Conservation (phyloP, 1,140 invertebrate species). For the Tribolium madens region DNA sequence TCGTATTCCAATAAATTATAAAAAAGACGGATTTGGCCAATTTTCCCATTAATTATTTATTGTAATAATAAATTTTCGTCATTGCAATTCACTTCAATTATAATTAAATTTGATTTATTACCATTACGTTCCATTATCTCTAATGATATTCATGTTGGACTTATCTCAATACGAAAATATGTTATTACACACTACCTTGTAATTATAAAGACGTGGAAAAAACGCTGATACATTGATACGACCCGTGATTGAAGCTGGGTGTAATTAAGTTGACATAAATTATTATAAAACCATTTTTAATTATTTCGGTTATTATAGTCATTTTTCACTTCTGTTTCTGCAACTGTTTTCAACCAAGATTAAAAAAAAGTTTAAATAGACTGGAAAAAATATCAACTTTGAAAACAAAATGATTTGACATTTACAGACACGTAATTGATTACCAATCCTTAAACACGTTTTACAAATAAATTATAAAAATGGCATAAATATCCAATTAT, state of each 20-base stretch:
- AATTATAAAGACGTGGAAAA: not conserved
- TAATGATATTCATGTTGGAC: constrained; percentile 5
- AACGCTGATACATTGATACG: not conserved
- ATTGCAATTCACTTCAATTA: not conserved
- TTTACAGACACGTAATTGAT: not conserved
- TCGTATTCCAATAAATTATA: not conserved
- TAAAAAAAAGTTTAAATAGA: not conserved
- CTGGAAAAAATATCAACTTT: not conserved
- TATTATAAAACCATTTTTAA: not conserved
- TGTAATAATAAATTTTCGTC: not conserved
- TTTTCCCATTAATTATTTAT: not conserved
- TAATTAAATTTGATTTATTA: constrained; percentile 26
- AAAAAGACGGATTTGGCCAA: not conserved
- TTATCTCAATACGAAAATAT: constrained; percentile 6
- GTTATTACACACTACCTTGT: not conserved
- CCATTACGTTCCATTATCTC: not conserved
- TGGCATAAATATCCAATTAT: not conserved
- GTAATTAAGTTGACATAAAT: not conserved
- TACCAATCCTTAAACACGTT: not conserved
- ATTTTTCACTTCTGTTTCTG: not conserved
- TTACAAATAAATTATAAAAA: not conserved
- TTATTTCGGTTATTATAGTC: not conserved
- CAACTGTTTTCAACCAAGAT: not conserved
- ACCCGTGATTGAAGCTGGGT: not conserved
- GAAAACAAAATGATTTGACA: too few species aligned